A percentile compares a stretch with the other conserved stretches of the same genome.
phyloP scores from a whole-genome alignment of 2,113 vertebrate genomes.

The Rhinogobius similis region DNA sequence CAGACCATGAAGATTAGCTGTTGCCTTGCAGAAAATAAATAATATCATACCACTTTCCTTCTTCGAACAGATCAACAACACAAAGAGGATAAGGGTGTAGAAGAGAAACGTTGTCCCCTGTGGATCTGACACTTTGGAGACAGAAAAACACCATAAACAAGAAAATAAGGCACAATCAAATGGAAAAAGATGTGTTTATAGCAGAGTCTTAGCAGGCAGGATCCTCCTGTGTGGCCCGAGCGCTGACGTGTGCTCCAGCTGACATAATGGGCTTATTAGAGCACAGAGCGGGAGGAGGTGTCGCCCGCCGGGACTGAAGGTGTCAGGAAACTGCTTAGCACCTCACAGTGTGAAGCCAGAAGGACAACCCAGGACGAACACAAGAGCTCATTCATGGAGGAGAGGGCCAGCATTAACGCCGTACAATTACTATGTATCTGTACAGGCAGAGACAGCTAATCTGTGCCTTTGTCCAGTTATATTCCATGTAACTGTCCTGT shows the following conservation, averaged over 20 bases:
- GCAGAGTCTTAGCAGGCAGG: neutral
- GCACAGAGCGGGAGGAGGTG: neutral
- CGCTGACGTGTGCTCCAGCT: neutral
- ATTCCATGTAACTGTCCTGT: too few relatives aligned
- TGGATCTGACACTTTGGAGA: constrained; percentile 13
- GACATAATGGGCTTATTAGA: constrained; percentile 15
- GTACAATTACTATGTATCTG: neutral
- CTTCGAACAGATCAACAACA: constrained; percentile 12
- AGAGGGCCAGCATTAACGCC: neutral
- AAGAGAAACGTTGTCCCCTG: neutral
- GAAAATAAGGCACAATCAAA: neutral
- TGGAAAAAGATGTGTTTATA: constrained; percentile 6
- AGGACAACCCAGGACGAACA: neutral
- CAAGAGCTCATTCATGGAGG: neutral
- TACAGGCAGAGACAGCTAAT: neutral
- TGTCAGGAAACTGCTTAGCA: constrained; percentile 10
- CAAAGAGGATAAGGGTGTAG: constrained; percentile 1
- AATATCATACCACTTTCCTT: neutral
- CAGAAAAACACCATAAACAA: constrained; percentile 7
- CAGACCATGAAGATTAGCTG: neutral
- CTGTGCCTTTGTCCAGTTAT: neutral
- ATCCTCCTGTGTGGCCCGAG: neutral
- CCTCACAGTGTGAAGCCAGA: neutral
- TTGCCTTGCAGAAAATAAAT: neutral
- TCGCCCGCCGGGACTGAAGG: neutral